Base-by-base conservation (phyloP, 1,140 invertebrate species). In the Brachionus plicatilis region DNA sequence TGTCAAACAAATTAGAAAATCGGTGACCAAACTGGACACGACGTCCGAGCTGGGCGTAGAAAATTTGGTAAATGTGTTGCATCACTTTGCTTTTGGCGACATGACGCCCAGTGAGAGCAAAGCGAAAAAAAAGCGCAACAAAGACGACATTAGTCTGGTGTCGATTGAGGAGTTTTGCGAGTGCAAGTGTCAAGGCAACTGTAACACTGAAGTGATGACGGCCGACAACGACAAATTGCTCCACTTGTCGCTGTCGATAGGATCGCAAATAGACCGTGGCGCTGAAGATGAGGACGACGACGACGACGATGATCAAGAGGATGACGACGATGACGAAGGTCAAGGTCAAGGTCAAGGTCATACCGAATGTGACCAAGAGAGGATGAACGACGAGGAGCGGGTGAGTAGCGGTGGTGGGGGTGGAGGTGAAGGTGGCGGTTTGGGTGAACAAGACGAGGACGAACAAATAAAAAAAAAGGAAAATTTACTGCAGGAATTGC, bases 401-500 rank as follows among this genome's bases (percentile, higher is more conserved):
- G 47, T 56, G 47, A 33, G 2, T 3, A n/a, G 14, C n/a, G 1
- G 76, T 6, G 17, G 47, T 17, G 4, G 33, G 1, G 1, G 50
- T 33, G 11, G 29, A 7, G 27, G 14, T 29, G 60, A 20, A 0
- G 37, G 9, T 0, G 53, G 33, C 6, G 3, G 60, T n/a, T n/a
- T 8, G 53, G 60, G 20, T 2, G 33, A 17, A 1, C 27, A 60
- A 20, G 56, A 84, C 24, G 66, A 84, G 24, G 60, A 84, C 17
- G 82, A 84, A 70, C 60, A 84, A 84, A 84, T 70, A 37, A 84
- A 84, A 53, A 47, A 50, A 70, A 68, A 84, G 20, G 60, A 72
- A 17, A 68, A 70, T 50, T 4, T 68, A 37, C 37, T 70, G 14
- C 60, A 84, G 70, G 82, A 84, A 43, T 33, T 70, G 41, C 65